Evolutionary conservation across 2,113 vertebrate genomes (phyloP), one percentile per base, ranked within the genome.

Genomic region (Orycteropus afer): DNA sequence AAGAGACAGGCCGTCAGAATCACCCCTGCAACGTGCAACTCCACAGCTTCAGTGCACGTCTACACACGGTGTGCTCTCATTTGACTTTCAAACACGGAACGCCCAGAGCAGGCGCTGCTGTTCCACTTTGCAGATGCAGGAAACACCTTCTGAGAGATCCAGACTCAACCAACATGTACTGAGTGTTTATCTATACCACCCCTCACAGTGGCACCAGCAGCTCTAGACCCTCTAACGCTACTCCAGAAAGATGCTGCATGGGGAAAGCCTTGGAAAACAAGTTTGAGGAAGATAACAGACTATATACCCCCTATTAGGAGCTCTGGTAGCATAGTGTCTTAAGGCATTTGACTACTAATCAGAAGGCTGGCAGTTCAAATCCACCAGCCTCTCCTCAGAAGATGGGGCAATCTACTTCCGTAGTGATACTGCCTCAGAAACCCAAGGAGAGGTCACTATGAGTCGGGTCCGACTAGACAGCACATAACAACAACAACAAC

Each of bases 81-180:
- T 10, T 40, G 32, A 61, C 81, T 76, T 55, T 32, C 67, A 29
- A 73, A 74, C 47, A n/a, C 59, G 1, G 34, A 45, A 77, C 25
- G 18, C 18, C 55, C 45, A 9, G 69, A 37, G 29, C 53, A 11
- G 61, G 32, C 40, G 34, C 49, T 42, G n/a, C 63, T 20, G 1
- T 23, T 49, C 42, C n/a, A 4, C 42, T 45, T 12, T 2, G 87
- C 61, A 22, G 86, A 59, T 4, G 23, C 77, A 32, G 34, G 53
- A 71, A 67, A 40, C 1, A 1, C 10, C 7, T 42, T 82, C 51
- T 69, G 22, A 81, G 49, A 86, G 69, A 65, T 51, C 12, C 27
- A 2, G 13, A 3, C 25, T 69, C 59, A 25, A 20, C n/a, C 69
- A 69, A 4, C 5, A 25, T 0, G 13, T 7, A 6, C 0, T 2